These are phyloP conservation scores for Drosophila pruinosa DNA, from an alignment of 1,140 invertebrate genomes.

Conservation along the genomic window DNA sequence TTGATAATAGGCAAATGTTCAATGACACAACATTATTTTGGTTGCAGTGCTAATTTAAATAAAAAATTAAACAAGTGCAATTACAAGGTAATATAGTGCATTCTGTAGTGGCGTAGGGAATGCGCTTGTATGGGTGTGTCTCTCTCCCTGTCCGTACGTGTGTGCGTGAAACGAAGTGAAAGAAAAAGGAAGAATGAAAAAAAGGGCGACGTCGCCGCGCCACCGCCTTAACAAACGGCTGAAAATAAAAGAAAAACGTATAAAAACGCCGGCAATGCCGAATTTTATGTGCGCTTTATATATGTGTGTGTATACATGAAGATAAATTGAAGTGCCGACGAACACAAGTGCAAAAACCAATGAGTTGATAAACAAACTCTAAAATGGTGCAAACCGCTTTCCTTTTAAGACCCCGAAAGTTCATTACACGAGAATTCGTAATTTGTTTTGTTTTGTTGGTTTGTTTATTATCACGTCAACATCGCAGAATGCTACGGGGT, in stretches of 20 bases:
- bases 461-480: slow-evolving; percentile 62
- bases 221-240: slow-evolving; percentile 41
- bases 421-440: slow-evolving; percentile 73
- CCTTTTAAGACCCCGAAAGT: slow-evolving; percentile 52
- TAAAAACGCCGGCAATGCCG: slow-evolving; percentile 73
- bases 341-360: slow-evolving; percentile 29
- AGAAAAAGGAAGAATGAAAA: slow-evolving; percentile 46
- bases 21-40: slow-evolving; percentile 27
- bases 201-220: slow-evolving; percentile 64
- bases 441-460: slow-evolving; percentile 77
- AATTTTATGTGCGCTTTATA: slow-evolving; percentile 63
- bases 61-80: slow-evolving; percentile 37
- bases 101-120: slow-evolving; percentile 2
- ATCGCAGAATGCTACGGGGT: not conserved
- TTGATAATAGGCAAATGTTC: slow-evolving; percentile 30
- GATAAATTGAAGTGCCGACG: slow-evolving; percentile 1
- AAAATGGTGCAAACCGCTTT: slow-evolving; percentile 44
- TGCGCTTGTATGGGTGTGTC: slow-evolving; percentile 49
- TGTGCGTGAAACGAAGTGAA: slow-evolving; percentile 46
- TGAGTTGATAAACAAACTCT: slow-evolving; percentile 48
- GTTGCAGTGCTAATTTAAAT: slow-evolving; percentile 34
- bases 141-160: slow-evolving; percentile 25
- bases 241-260: slow-evolving; percentile 42
- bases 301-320: slow-evolving; percentile 1
- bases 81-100: slow-evolving; percentile 44